Conservation (phyloP, 2,797 vertebrate species). For the Melanotaenia trifasciata region DNA sequence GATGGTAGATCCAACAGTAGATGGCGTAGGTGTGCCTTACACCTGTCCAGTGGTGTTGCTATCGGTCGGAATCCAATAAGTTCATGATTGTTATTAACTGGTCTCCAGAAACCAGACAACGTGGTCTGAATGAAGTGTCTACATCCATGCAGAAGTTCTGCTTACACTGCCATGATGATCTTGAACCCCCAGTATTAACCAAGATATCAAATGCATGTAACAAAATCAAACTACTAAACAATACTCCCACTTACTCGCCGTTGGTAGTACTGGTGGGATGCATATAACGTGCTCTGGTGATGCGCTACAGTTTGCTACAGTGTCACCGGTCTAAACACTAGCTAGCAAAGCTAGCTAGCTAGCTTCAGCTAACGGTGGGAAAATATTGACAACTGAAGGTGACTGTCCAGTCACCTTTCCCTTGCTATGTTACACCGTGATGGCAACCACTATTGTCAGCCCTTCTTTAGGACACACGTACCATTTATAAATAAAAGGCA, state of each 20-base stretch:
- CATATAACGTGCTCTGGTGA: too few relatives aligned
- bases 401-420: background rate
- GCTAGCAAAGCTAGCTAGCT: constrained; percentile 9
- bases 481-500: background rate
- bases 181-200: background rate
- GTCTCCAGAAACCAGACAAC: background rate
- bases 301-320: background rate
- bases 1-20: background rate
- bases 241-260: too few relatives aligned
- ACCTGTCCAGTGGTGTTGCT: background rate
- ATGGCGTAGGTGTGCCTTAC: background rate
- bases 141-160: background rate
- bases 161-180: background rate
- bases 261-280: too few relatives aligned
- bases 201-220: background rate
- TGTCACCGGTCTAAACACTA: background rate
- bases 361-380: background rate
- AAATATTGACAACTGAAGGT: background rate
- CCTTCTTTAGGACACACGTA: background rate
- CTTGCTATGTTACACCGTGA: background rate
- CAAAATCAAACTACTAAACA: too few relatives aligned
- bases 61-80: background rate
- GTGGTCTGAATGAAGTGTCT: background rate
- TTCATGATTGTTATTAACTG: background rate
- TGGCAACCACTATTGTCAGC: too few relatives aligned